Evolutionary conservation across 2,113 vertebrate species (phyloP).

Genomic region (Falco punctatus): DNA sequence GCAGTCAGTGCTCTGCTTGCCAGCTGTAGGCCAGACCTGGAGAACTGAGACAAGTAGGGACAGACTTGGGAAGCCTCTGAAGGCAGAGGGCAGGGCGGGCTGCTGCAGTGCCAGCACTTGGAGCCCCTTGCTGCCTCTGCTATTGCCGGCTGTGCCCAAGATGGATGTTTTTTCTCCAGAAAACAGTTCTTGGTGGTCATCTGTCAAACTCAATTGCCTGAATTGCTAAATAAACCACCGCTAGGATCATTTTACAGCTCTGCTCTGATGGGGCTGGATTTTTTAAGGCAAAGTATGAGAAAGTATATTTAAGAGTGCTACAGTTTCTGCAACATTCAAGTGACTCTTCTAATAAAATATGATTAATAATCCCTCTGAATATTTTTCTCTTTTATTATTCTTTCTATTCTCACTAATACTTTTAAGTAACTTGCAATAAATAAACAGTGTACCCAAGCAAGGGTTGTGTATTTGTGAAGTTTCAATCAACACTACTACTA

Average conservation of each 20-base stretch:
- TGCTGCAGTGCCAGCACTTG: neutral
- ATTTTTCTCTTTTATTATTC: neutral
- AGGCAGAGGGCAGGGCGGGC: neutral
- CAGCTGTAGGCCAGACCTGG: neutral
- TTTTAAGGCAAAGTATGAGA: neutral
- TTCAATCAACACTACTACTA: neutral
- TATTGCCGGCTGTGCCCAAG: neutral
- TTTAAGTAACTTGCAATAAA: neutral
- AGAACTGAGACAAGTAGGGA: neutral
- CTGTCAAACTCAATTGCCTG: conserved; percentile 3
- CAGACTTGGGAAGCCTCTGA: neutral
- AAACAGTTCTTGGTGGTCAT: conserved; percentile 16
- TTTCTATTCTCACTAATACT: neutral
- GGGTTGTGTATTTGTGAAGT: neutral
- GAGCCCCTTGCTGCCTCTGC: neutral
- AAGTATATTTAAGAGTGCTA: neutral
- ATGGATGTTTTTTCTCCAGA: neutral
- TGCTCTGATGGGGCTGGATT: neutral
- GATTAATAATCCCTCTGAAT: neutral
- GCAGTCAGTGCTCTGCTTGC: neutral
- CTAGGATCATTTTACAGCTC: conserved; percentile 9
- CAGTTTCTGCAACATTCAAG: neutral
- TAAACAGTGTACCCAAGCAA: neutral
- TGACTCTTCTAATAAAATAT: neutral
- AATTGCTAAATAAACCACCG: neutral